Conservation (phyloP, 2,888 invertebrate species). For the Amphipyra berbera region DNA sequence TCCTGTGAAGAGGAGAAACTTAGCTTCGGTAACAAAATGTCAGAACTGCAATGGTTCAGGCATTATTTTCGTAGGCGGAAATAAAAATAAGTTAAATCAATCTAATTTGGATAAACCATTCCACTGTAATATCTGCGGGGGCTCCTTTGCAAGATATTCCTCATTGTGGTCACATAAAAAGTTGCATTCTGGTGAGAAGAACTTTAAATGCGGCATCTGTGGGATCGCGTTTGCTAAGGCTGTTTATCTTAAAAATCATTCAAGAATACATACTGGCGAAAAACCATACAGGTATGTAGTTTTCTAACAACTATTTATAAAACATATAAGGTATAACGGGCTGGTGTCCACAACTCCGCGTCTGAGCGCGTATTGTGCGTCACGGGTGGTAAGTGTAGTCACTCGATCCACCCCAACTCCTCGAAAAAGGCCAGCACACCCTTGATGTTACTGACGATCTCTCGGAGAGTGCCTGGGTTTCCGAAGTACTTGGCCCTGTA, state of each 20-base stretch:
- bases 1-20: constrained; percentile 95
- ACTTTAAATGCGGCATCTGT: constrained; percentile 96
- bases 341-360: too few relatives aligned
- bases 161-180: constrained; percentile 97
- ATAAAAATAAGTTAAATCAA: constrained; percentile 90
- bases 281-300: constrained; percentile 81
- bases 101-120: constrained; percentile 94
- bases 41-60: constrained; percentile 97
- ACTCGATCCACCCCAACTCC: too few relatives aligned
- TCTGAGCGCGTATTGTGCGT: too few relatives aligned
- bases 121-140: constrained; percentile 96
- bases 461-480: too few relatives aligned
- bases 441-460: too few relatives aligned
- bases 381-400: too few relatives aligned
- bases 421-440: too few relatives aligned
- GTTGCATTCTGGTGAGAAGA: constrained; percentile 95
- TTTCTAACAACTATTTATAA: too few relatives aligned
- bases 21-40: constrained; percentile 95
- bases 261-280: constrained; percentile 95
- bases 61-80: constrained; percentile 94
- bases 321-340: too few relatives aligned
- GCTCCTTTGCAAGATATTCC: constrained; percentile 95
- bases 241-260: constrained; percentile 97
- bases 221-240: constrained; percentile 97
- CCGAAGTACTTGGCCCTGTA: too few relatives aligned